Percentiles rank a stretch among this genome's conserved stretches.
Evolutionary conservation across 1,140 invertebrate species (phyloP).

Genomic region (Anastrepha ludens): DNA sequence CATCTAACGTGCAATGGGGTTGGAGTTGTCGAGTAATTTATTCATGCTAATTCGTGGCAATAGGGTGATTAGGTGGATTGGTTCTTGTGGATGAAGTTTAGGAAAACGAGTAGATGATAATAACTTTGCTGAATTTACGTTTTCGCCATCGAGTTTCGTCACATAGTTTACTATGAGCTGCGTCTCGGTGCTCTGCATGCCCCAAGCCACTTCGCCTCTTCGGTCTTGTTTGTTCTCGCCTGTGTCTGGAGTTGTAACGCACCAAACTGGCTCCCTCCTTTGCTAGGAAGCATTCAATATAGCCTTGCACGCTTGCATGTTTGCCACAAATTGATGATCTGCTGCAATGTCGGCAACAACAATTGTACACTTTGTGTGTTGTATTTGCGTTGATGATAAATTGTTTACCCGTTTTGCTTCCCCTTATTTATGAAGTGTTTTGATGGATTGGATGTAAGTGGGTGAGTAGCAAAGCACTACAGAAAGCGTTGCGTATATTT

Average conservation of each 20-base stretch:
- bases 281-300: not conserved
- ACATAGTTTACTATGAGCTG: not conserved
- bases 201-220: not conserved
- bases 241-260: not conserved
- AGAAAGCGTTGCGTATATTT: not conserved
- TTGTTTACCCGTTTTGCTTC: constrained; percentile 29
- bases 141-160: too few species aligned
- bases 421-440: constrained; percentile 43
- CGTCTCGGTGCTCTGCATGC: not conserved
- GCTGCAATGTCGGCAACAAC: not conserved
- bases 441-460: constrained; percentile 21
- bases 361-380: constrained; percentile 34
- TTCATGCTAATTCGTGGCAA: not conserved
- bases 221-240: not conserved
- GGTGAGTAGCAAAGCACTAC: not conserved
- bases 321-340: constrained; percentile 45
- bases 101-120: not conserved
- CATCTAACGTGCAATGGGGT: too few species aligned
- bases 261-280: not conserved
- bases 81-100: not conserved
- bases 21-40: not conserved
- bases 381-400: constrained; percentile 37
- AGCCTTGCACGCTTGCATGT: not conserved
- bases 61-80: not conserved
- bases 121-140: not conserved